Evolutionary conservation across 2,888 invertebrate species (phyloP), one percentile per base, ranked within the genome.

Genomic region (Unio pictorum): DNA sequence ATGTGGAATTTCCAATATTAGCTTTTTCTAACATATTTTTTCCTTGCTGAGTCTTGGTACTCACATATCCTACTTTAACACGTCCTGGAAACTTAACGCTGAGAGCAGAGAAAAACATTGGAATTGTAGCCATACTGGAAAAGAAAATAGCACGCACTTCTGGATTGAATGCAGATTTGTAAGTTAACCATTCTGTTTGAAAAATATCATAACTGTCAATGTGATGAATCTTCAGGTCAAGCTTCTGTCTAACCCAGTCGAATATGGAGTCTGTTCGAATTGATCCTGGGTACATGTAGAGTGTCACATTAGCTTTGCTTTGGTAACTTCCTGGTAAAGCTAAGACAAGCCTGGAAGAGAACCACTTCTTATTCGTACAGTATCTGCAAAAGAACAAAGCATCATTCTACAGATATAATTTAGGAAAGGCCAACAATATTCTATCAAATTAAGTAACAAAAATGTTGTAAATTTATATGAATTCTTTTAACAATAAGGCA

Each of bases 71-170:
- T 84, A 92, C 91, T 73, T 89, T 89, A 4, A 91, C 90, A 23
- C 92, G 85, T n/a, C 92, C 92, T 57, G 91, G 91, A 83, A 92
- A 92, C 78, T 91, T 91, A 2, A 92, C 91, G 74, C 91, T 91
- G 11, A 92, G 85, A 2, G 91, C 91, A n/a, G 92, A 91, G 67
- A 91, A 86, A 80, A 92, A 91, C 71, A 92, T 84, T 0, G 92
- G 92, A 7, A 91, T 89, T 66, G 89, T 88, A 7, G 87, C 73
- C 30, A 91, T 82, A 56, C 89, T 86, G 15, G 91, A 90, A 61
- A 91, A 86, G n/a, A 91, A 84, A 18, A 92, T 80, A 8, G 91
- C 88, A 67, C 89, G 86, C 4, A 91, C 82, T 74, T 87, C 85
- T 8, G 85, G 75, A 61, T 78, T 78, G 17, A 83, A 65, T 26